Evolutionary conservation across 2,113 vertebrate species (phyloP), one percentile per base, ranked within the genome.

Genomic region (Myrmecobius fasciatus): DNA sequence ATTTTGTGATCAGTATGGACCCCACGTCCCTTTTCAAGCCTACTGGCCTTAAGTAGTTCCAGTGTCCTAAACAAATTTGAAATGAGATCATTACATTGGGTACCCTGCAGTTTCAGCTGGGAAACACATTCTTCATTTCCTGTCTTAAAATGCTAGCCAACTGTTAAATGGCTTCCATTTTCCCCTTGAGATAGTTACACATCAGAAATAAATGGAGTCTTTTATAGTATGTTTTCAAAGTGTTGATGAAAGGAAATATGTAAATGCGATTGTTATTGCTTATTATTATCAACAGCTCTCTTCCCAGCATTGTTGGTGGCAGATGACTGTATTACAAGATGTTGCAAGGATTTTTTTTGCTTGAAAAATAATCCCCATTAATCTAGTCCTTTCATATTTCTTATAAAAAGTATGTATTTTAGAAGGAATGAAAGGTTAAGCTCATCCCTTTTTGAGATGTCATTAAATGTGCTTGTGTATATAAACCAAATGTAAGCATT

Each of bases 11-110:
- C 52, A 94, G 49, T 94, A 96, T 95, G 96, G 96, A 60, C 89
- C 60, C 89, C 91, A 95, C 94, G 51, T 31, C 54, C 94, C 47
- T 91, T 94, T 95, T 95, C 54, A 97, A 96, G 49, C 49, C 96
- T 96, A 92, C 94, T 52, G 56, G 94, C 91, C 91, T 96, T 97
- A 96, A 97, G 95, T 96, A 97, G 93, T 91, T 95, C n/a, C 83
- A 96, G 43, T 89, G 89, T 97, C 94, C 90, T 96, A 94, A 95
- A 94, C 89, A n/a, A 96, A 97, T 96, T 96, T 94, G 94, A 97
- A 97, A 96, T 96, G 94, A 95, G 91, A 47, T 95, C 91, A 97
- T 97, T 96, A 94, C 51, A 90, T 92, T 96, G 43, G 94, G 94
- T 94, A 97, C 91, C 89, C 95, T 96, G 54, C 36, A 90, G 92